These are phyloP conservation scores for Thecophora atra DNA, from an alignment of 2,888 invertebrate species.

Conservation along the genomic window DNA sequence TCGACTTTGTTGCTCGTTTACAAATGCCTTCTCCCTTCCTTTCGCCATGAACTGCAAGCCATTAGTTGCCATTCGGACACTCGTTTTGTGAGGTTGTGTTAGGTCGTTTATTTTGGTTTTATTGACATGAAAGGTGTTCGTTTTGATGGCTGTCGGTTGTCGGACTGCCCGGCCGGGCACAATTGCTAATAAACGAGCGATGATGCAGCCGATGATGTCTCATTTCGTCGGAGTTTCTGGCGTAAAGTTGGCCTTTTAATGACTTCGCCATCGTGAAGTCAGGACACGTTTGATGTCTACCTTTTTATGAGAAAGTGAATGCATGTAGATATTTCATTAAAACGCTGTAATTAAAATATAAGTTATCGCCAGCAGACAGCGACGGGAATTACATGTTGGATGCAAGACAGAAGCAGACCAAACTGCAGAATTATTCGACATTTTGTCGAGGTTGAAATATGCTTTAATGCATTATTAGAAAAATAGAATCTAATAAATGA, in stretches of 20 bases:
- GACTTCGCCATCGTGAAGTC: not conserved
- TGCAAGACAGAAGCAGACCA: too few relatives aligned
- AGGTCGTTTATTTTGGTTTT: slow-evolving; percentile 19
- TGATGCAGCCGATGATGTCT: slow-evolving; percentile 21
- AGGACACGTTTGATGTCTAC: not conserved
- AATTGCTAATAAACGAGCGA: slow-evolving; percentile 8
- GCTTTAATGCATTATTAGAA: not conserved
- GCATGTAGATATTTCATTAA: not conserved
- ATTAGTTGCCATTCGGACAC: not conserved
- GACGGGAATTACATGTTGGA: too few relatives aligned
- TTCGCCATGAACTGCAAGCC: not conserved
- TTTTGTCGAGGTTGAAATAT: too few relatives aligned
- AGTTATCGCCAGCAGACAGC: not conserved
- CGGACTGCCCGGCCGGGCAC: not conserved
- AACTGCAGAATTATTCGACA: too few relatives aligned
- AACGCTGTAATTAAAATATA: not conserved
- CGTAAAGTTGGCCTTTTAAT: slow-evolving; percentile 17
- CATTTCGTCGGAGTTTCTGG: slow-evolving; percentile 20
- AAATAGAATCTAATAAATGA: not conserved
- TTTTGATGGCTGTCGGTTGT: slow-evolving; percentile 15
- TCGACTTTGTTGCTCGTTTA: slow-evolving; percentile 21
- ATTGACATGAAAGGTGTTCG: slow-evolving; percentile 24
- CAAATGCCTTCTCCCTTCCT: not conserved
- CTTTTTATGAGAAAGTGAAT: too few relatives aligned
- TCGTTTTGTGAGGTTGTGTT: slow-evolving; percentile 1